A percentile compares a stretch with the other conserved stretches of the same genome.
phyloP scores from a whole-genome alignment of 2,888 invertebrate species.

The Acrobasis suavella region DNA sequence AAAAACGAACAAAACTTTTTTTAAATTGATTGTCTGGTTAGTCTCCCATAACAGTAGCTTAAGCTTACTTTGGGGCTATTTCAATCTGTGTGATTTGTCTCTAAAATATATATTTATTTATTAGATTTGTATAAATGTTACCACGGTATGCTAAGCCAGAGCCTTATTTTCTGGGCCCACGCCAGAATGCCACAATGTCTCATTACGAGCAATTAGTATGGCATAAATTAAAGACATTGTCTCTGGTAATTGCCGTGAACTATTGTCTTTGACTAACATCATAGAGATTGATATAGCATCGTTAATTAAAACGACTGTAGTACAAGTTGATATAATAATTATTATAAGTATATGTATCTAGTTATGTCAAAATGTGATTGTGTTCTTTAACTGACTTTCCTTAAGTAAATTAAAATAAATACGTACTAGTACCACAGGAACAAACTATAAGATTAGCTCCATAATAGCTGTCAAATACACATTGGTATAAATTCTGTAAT shows the following conservation, averaged over 20 bases:
- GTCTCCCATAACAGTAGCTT: background rate
- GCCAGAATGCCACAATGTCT: slow-evolving; percentile 61
- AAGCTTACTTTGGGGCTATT: too few relatives aligned
- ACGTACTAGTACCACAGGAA: too few relatives aligned
- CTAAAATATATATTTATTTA: too few relatives aligned
- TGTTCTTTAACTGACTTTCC: background rate
- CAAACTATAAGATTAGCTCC: too few relatives aligned
- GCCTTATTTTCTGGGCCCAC: slow-evolving; percentile 48
- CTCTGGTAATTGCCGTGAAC: slow-evolving; percentile 44
- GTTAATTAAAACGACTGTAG: slow-evolving; percentile 8
- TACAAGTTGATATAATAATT: slow-evolving; percentile 6
- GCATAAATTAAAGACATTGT: slow-evolving; percentile 65
- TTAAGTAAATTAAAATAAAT: too few relatives aligned
- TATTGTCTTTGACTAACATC: slow-evolving; percentile 40
- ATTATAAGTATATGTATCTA: too few relatives aligned
- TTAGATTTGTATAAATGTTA: background rate
- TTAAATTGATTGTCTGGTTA: too few relatives aligned
- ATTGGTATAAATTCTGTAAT: too few relatives aligned
- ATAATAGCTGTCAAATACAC: too few relatives aligned
- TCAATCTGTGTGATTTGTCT: too few relatives aligned
- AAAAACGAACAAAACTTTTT: too few relatives aligned
- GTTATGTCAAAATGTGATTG: background rate
- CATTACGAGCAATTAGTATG: slow-evolving; percentile 73
- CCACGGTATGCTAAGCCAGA: slow-evolving; percentile 20
- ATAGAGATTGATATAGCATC: slow-evolving; percentile 26